Conservation (phyloP, 2,888 invertebrate species). For the Tolmerus cingulatus region DNA sequence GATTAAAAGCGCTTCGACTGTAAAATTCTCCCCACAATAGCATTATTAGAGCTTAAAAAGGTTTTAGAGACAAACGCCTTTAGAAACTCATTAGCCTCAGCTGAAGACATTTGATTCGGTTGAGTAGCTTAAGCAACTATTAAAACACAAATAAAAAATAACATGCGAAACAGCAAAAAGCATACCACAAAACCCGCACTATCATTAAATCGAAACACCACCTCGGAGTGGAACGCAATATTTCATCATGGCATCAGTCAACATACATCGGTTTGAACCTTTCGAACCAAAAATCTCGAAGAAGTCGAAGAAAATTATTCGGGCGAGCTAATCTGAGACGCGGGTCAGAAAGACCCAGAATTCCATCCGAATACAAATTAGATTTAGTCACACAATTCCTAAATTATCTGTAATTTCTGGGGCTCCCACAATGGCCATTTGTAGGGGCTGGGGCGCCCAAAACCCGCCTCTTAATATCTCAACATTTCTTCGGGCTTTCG, state of each 20-base stretch:
- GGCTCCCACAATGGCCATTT: conserved; percentile 1
- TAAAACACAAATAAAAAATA: conserved; percentile 4
- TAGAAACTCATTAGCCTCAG: conserved; percentile 12
- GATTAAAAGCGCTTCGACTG: conserved; percentile 5
- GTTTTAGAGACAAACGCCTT: not conserved
- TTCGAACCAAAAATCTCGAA: not conserved
- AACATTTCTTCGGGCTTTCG: not conserved
- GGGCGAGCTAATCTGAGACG: not conserved
- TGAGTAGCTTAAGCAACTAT: not conserved
- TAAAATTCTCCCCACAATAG: conserved; percentile 12
- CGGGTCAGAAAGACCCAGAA: not conserved
- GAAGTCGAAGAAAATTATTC: not conserved
- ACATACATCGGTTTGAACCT: not conserved
- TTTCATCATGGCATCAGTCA: not conserved
- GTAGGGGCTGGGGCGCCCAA: not conserved
- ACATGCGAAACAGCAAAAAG: not conserved
- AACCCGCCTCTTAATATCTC: not conserved
- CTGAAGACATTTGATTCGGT: conserved; percentile 16
- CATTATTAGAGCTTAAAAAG: conserved; percentile 7
- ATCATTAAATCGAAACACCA: not conserved
- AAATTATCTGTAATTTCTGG: conserved; percentile 24
- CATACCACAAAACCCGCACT: not conserved
- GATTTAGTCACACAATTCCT: conserved; percentile 23
- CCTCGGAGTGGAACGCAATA: not conserved
- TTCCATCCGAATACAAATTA: conserved; percentile 23